A percentile compares a stretch with the other conserved stretches of the same genome.
These are phyloP conservation scores for Patella depressa DNA, from an alignment of 2,888 invertebrate genomes.

Conservation along the genomic window DNA sequence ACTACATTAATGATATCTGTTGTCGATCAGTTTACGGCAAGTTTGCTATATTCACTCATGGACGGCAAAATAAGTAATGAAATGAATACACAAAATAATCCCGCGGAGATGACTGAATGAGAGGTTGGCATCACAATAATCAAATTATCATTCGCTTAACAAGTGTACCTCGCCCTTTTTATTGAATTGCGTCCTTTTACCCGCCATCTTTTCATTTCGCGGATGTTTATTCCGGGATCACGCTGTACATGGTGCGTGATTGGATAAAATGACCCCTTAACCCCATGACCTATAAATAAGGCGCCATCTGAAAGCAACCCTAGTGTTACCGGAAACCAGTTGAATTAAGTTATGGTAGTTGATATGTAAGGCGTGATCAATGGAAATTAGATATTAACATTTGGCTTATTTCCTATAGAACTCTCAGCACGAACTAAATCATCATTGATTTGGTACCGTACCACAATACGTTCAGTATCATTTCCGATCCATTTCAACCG, in stretches of 20 bases:
- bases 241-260: not conserved
- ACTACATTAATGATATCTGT: too few species aligned
- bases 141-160: constrained; percentile 6
- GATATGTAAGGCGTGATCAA: constrained; percentile 7
- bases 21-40: too few species aligned
- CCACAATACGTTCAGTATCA: too few species aligned
- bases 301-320: not conserved
- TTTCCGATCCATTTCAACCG: too few species aligned
- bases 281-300: not conserved
- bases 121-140: not conserved
- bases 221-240: not conserved
- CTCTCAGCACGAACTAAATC: not conserved
- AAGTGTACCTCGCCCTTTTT: not conserved
- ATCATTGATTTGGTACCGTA: too few species aligned
- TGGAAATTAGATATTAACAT: constrained; percentile 10
- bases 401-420: constrained; percentile 9
- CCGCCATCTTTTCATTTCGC: not conserved
- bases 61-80: too few species aligned
- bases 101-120: not conserved
- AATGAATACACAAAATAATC: too few species aligned
- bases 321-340: constrained; percentile 1
- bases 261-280: not conserved
- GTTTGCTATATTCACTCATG: too few species aligned
- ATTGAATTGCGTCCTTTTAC: not conserved
- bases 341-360: constrained; percentile 2